Evolutionary conservation across 2,888 invertebrate genomes (phyloP).

Genomic region (Crepidodera aurea): DNA sequence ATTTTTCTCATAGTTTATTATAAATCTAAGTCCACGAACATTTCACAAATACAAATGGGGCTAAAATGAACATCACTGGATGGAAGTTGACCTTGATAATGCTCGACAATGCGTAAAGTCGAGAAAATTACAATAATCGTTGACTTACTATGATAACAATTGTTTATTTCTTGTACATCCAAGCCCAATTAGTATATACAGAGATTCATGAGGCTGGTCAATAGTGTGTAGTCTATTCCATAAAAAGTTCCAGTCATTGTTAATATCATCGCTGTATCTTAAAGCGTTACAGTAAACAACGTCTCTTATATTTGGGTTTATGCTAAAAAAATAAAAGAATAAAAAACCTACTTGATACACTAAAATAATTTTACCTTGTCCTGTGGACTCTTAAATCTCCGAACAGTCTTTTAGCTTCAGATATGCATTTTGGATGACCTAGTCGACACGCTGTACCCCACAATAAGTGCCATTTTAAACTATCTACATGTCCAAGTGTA

Average conservation of each 20-base stretch:
- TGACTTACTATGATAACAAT: conserved; percentile 66
- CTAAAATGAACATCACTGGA: too few relatives aligned
- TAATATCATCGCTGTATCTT: conserved; percentile 63
- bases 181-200: conserved; percentile 70
- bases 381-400: conserved; percentile 29
- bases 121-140: not conserved
- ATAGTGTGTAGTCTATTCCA: conserved; percentile 67
- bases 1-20: too few relatives aligned
- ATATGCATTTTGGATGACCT: conserved; percentile 66
- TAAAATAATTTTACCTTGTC: conserved; percentile 14
- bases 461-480: conserved; percentile 68
- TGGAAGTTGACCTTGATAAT: too few relatives aligned
- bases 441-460: conserved; percentile 71
- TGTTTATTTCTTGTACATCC: conserved; percentile 70
- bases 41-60: too few relatives aligned
- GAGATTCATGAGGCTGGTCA: conserved; percentile 74
- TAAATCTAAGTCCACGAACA: too few relatives aligned
- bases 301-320: conserved; percentile 71
- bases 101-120: too few relatives aligned
- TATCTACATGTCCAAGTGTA: conserved; percentile 61
- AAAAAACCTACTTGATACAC: too few relatives aligned
- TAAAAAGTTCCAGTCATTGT: conserved; percentile 69
- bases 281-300: conserved; percentile 81
- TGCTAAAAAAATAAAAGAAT: conserved; percentile 60
- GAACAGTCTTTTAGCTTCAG: conserved; percentile 59